Percentiles rank a stretch among this genome's conserved stretches.
These are phyloP conservation scores for Litoditis marina DNA, from an alignment of 2,888 invertebrate genomes.

Conservation along the genomic window DNA sequence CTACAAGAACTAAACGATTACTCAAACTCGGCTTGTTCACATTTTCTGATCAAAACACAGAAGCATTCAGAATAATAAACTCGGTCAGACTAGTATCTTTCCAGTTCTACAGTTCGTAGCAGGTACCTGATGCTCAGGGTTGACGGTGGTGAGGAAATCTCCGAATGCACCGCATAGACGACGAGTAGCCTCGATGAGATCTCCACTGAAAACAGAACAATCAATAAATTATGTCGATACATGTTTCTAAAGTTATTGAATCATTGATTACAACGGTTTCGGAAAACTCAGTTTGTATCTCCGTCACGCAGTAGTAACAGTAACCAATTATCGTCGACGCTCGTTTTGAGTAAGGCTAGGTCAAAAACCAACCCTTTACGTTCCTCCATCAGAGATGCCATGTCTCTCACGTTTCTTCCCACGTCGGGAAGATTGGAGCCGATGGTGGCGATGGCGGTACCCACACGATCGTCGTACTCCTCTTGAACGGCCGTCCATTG, in stretches of 20 bases:
- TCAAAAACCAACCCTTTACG: slow-evolving; percentile 66
- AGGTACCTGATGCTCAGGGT: slow-evolving; percentile 78
- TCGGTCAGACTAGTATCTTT: too few relatives aligned
- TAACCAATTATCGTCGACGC: too few relatives aligned
- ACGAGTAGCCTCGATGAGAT: slow-evolving; percentile 76
- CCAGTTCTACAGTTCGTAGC: too few relatives aligned
- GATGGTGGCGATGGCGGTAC: slow-evolving; percentile 93
- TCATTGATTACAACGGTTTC: background rate
- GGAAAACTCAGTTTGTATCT: background rate
- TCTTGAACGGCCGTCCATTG: slow-evolving; percentile 78
- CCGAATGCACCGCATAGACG: slow-evolving; percentile 84
- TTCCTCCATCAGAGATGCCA: slow-evolving; percentile 84
- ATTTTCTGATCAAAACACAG: too few relatives aligned
- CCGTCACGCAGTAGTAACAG: background rate
- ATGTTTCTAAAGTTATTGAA: background rate
- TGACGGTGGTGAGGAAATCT: slow-evolving; percentile 88
- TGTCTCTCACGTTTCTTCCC: slow-evolving; percentile 83
- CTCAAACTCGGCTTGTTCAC: too few relatives aligned
- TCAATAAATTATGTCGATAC: background rate
- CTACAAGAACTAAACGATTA: background rate
- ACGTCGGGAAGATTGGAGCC: slow-evolving; percentile 93
- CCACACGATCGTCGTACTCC: slow-evolving; percentile 84
- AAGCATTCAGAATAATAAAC: too few relatives aligned
- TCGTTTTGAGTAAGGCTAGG: too few relatives aligned
- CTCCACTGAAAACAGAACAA: slow-evolving; percentile 17